A percentile compares a stretch with the other conserved stretches of the same genome.
Conservation (phyloP, 2,888 invertebrate genomes). For the Drosophila anomelani region DNA sequence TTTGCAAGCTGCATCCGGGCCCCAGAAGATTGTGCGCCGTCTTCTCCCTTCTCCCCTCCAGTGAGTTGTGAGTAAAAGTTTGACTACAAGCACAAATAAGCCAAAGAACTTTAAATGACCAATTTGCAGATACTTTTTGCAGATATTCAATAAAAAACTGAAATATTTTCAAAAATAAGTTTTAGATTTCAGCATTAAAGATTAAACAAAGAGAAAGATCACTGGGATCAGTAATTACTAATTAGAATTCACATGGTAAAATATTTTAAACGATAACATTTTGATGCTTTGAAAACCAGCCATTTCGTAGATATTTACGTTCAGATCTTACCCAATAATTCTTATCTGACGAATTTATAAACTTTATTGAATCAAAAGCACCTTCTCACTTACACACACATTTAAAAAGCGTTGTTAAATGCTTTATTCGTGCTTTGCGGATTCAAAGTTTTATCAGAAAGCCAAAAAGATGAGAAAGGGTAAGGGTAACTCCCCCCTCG, state of each 20-base stretch:
- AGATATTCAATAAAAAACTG: background rate
- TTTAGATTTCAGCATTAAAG: background rate
- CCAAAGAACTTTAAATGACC: slow-evolving; percentile 27
- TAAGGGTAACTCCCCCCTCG: slow-evolving; percentile 1
- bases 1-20: slow-evolving; percentile 59
- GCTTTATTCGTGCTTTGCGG: slow-evolving; percentile 68
- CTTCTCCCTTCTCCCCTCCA: background rate
- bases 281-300: background rate
- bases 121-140: background rate
- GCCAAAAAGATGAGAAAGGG: slow-evolving; percentile 42
- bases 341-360: slow-evolving; percentile 13
- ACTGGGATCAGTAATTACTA: background rate
- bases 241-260: background rate
- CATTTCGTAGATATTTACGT: no score
- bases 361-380: slow-evolving; percentile 50
- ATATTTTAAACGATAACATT: background rate
- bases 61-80: slow-evolving; percentile 55
- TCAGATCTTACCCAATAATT: background rate
- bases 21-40: slow-evolving; percentile 10
- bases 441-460: slow-evolving; percentile 72
- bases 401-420: slow-evolving; percentile 66
- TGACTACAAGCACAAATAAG: slow-evolving; percentile 21
- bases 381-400: slow-evolving; percentile 24
- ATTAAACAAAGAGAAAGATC: background rate
- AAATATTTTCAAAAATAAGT: background rate